Evolutionary conservation across 2,888 invertebrate genomes (phyloP).

Genomic region (Stenoptilia bipunctidactyla): DNA sequence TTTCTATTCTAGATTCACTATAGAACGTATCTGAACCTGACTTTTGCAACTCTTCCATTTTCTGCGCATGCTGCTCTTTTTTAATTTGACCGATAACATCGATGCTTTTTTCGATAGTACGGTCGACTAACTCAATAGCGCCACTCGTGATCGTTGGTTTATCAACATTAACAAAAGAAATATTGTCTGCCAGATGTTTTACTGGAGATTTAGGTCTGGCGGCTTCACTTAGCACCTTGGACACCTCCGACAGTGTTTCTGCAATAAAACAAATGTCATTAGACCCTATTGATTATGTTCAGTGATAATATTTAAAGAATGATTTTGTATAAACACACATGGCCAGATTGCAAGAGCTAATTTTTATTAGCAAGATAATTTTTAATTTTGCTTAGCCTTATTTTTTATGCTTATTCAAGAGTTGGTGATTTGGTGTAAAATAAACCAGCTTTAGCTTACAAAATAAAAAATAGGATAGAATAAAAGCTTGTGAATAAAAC

Average conservation of each 20-base stretch:
- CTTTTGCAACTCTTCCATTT: conserved; percentile 54
- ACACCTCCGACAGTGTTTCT: conserved; percentile 50
- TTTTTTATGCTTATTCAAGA: too few relatives aligned
- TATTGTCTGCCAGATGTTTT: conserved; percentile 56
- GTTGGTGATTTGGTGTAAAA: not conserved
- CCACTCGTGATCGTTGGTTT: conserved; percentile 68
- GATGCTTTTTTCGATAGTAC: conserved; percentile 56
- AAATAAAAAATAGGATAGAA: not conserved
- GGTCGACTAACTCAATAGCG: conserved; percentile 67
- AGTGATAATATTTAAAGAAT: too few relatives aligned
- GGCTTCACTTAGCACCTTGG: conserved; percentile 43
- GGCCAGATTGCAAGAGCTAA: too few relatives aligned
- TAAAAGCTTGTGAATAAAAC: not conserved
- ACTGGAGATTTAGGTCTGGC: conserved; percentile 59
- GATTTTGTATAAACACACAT: too few relatives aligned
- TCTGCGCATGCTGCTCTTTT: conserved; percentile 49
- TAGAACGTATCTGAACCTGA: conserved; percentile 50
- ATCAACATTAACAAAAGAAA: conserved; percentile 59
- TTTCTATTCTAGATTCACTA: conserved; percentile 50
- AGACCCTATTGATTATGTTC: too few relatives aligned
- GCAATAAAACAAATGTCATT: conserved; percentile 23
- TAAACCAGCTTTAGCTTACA: not conserved
- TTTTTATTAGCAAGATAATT: too few relatives aligned
- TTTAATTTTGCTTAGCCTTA: too few relatives aligned
- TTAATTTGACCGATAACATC: conserved; percentile 54